Evolutionary conservation across 2,797 vertebrate species (phyloP), one percentile per base, ranked within the genome.

Genomic region (Eleutherodactylus coqui): DNA sequence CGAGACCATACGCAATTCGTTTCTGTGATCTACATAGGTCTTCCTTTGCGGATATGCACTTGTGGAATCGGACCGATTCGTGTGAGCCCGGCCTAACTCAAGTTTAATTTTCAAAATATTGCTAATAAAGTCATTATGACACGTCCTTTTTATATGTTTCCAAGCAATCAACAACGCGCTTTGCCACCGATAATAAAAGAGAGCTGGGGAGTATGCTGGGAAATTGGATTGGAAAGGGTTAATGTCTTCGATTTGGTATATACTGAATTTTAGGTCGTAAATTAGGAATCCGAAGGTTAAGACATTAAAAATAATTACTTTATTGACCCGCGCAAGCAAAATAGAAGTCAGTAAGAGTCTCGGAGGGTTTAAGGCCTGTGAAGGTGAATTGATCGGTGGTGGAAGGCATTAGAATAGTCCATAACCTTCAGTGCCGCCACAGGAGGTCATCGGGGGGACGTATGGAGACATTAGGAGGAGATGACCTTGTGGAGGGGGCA

Each of bases 361-460:
- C 43, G 17, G 9, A 80, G 67, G 72, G 32, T 64, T 60, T 17
- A 32, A 51, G 21, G 41, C 43, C n/a, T 41, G 14, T 38, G 58
- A 76, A 73, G 81, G 86, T 73, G 79, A 43, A 82, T 86, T 53
- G 85, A 82, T 82, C 45, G 21, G 8, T 19, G 24, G 32, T 10
- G 21, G 19, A 43, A 8, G 45, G 29, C 51, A 73, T 73, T 73
- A 77, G n/a, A 36, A 67, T 10, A 43, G 79, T 29, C 43, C 64
- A 76, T 60, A 70, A 45, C 47, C 81, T 38, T 85, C 91, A 88
- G 90, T 84, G n/a, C 29, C 78, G 32, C 85, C 78, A 85, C 38
- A 84, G 90, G 93, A 93, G 91, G 93, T 92, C 91, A 84, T 85
- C 86, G 86, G 67, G 27, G 43, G 77, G 21, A 81, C 5, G 49